Base-by-base conservation (phyloP, 2,797 vertebrate genomes). In the Gastrophryne carolinensis region DNA sequence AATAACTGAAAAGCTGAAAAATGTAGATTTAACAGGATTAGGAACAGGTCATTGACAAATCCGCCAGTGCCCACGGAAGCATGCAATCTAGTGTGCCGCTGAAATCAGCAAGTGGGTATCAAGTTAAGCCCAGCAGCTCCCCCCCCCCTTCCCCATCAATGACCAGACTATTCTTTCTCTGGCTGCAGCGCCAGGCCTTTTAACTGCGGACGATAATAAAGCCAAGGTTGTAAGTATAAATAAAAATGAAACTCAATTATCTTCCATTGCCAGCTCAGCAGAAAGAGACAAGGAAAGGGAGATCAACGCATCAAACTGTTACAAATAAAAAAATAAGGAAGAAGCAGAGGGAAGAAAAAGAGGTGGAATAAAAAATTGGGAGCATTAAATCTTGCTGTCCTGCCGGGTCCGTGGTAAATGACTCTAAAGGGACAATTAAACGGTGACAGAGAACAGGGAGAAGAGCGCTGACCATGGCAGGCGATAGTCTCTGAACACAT, bases 211-310 rank as follows among this genome's bases (percentile, higher is more conserved):
- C 68, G 19, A 80, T 60, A 79, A 79, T 50, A 56, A 84, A 82
- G 32, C 11, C 72, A 79, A 82, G 39, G 57, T 54, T 80, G 2
- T 3, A 52, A 11, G 3, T 67, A 75, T 39, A 82, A 84, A 82
- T 79, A 85, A 83, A 86, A 79, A 72, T 60, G 71, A 82, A 85
- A 73, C 5, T 1, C 85, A 87, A 89, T 91, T 89, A 90, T 87
- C 82, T 87, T 86, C 80, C 84, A 72, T 81, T 80, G 81, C 86
- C 81, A 88, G 85, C 84, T 91, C 88, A 92, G 87, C 83, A 90
- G 80, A 85, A 79, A 37, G 24, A 24, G 4, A n/a, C 32, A 75
- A 78, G 62, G 58, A 68, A 74, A 13, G 50, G n/a, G 9, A 52
- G 21, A 80, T 21, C 39, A 23, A 52, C 64, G 15, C 0, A 3